Base-by-base conservation (phyloP, 1,140 invertebrate genomes). In the Saxidomus purpurata region DNA sequence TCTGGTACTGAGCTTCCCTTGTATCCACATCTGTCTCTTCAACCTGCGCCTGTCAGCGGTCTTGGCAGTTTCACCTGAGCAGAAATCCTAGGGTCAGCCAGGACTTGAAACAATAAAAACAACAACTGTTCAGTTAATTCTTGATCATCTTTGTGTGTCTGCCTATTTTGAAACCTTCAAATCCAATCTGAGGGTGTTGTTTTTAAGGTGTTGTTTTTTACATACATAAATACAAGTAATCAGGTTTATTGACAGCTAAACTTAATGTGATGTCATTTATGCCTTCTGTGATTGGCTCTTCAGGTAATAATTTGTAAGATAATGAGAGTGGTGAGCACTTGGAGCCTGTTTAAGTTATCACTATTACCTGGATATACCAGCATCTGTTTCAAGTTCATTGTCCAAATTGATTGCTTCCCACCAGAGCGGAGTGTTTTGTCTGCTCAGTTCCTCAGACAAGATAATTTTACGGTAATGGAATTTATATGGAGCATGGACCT, bases 251-350 rank as follows among this genome's bases (percentile, higher is more conserved):
- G 36, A 40, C 67, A 38, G 67, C 22, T 28, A 38, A 71, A 36
- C 28, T 71, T 71, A 38, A 71, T 71, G 67, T 71, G 17, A 38
- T 71, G 67, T 38, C 67, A 71, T 71, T 71, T 28, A 71, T 71
- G 34, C 36, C 67, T 22, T 15, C 34, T 38, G 36, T 71, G 13
- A 71, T 71, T 71, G 67, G 67, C 67, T n/a, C 6, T 36, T 71
- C 67, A 71, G 67, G 67, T 71, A 71, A 40, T 71, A 71, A 71
- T 40, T 40, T 71, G 34, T 36, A 38, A 71, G 67, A 71, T 71
- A 38, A 71, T 71, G 11, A 34, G 31, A 71, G 28, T 8, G 6
- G 34, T 71, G 67, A 36, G 19, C 34, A 71, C 67, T 31, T 28
- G 11, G 67, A 71, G 36, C 4, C 67, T 71, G 34, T 71, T 38